Percentiles rank a stretch among this genome's conserved stretches.
These are phyloP conservation scores for Phanerotoma sp. DNA, from an alignment of 2,888 invertebrate genomes.

Conservation along the genomic window DNA sequence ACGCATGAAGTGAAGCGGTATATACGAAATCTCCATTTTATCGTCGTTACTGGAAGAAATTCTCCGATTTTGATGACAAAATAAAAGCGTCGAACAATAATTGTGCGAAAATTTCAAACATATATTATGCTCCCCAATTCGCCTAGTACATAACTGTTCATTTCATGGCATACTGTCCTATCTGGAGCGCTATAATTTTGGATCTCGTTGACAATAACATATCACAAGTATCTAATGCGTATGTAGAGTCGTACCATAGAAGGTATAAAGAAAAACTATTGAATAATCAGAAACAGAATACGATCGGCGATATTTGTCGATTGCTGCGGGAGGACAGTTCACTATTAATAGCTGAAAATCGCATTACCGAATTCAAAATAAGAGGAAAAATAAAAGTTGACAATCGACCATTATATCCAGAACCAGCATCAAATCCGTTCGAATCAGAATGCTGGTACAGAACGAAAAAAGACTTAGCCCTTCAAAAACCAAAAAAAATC, in stretches of 20 bases:
- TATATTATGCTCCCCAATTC: not conserved
- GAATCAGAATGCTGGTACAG: too few species aligned
- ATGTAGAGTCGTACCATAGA: constrained; percentile 6
- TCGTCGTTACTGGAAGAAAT: not conserved
- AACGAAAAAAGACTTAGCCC: too few species aligned
- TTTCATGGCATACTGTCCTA: not conserved
- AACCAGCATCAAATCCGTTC: too few species aligned
- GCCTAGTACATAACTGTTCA: too few species aligned
- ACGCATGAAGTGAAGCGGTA: not conserved
- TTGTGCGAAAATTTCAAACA: not conserved
- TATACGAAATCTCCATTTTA: not conserved
- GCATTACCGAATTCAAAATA: not conserved
- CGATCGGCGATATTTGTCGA: not conserved
- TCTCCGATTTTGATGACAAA: not conserved
- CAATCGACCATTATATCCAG: too few species aligned
- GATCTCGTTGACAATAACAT: not conserved
- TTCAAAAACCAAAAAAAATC: too few species aligned
- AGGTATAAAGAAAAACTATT: not conserved
- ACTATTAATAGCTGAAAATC: not conserved
- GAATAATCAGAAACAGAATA: not conserved
- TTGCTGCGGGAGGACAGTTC: not conserved
- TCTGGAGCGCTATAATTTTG: constrained; percentile 3
- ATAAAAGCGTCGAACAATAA: not conserved
- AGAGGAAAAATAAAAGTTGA: too few species aligned
- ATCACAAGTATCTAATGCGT: constrained; percentile 12